Base-by-base conservation (phyloP, 2,797 vertebrate genomes). In the Heterohyrax brucei region DNA sequence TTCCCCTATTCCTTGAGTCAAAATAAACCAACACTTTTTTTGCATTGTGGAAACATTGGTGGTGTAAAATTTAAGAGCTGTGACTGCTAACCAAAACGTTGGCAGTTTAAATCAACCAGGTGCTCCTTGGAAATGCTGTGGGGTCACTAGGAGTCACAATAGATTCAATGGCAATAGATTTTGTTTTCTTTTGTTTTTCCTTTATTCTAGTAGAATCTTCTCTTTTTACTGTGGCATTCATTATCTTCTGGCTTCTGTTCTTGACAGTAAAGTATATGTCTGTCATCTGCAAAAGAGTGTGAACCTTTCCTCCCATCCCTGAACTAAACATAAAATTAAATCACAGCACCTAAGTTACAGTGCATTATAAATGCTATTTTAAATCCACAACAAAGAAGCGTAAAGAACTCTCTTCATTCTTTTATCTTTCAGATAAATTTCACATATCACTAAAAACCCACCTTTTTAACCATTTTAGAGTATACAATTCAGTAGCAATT, bases 391-490 rank as follows among this genome's bases (percentile, higher is more conserved):
- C 53, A 24, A 2, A 7, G 12, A 89, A 77, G 3, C 33, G 12
- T 44, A 76, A 19, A 53, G 5, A 21, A 50, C 28, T 39, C 26
- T 94, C 53, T 30, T 75, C 19, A 66, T 73, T 50, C 24, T 72
- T 78, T 46, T 44, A 68, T 30, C 30, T 59, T 88, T 75, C 4
- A 89, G 66, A 77, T 87, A 73, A 87, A 91, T 75, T 39, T 64
- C 24, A 83, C 8, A 28, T 19, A 64, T 30, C 14, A 70, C 39
- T 39, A 39, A 64, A 64, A 93, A 53, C 48, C 64, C 59, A 48
- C 46, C 56, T 22, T 62, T 90, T 72, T 81, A 86, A 59, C 88
- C 48, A 85, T 53, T 83, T 73, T 39, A 26, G 95, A n/a, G 28
- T 53, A 13, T 53, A n/a, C 3, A 33, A 14, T 84, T 84, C 33